Evolutionary conservation across 2,888 invertebrate genomes (phyloP), one percentile per base, ranked within the genome.

Genomic region (Spisula solida): DNA sequence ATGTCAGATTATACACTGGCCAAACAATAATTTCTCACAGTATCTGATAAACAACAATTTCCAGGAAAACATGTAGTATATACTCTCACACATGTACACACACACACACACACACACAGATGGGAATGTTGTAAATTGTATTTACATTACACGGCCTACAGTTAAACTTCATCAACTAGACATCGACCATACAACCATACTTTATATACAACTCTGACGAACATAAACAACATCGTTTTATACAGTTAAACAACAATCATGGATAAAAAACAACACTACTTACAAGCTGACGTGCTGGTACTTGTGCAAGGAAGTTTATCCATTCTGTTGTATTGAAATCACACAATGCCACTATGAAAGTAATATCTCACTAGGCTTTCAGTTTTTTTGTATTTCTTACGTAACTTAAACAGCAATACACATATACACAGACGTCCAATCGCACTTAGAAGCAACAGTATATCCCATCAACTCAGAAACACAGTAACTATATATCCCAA

Each of bases 341-440:
- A 34, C 48, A 70, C 48, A 70, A 75, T 48, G 48, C 83, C 83
- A 83, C 83, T 83, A 75, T 83, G 70, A 83, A 83, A 6, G 25
- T 25, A 25, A 66, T 51, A 5, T 51, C 12, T 10, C 51, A 51
- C 6, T 51, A 8, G 51, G 51, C 51, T 51, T 51, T 1, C n/a
- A 20, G 60, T 56, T 25, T 60, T 25, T 60, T 60, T 60, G 20
- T 18, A 60, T 60, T 25, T 25, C 25, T 60, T 60, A 60, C 6
- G 60, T 60, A 60, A 60, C 60, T 60, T 60, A 60, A 60, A 60
- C 60, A 25, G 60, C n/a, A 8, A 25, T 60, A 25, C 60, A 60
- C 60, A 25, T n/a, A 60, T 10, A n/a, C 5, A 25, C 60, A 5
- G 60, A 60, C 1, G 20, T 60, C 60, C n/a, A 60, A 60, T 60